Conservation (phyloP, 2,113 vertebrate species). For the Leucoraja erinaceus region DNA sequence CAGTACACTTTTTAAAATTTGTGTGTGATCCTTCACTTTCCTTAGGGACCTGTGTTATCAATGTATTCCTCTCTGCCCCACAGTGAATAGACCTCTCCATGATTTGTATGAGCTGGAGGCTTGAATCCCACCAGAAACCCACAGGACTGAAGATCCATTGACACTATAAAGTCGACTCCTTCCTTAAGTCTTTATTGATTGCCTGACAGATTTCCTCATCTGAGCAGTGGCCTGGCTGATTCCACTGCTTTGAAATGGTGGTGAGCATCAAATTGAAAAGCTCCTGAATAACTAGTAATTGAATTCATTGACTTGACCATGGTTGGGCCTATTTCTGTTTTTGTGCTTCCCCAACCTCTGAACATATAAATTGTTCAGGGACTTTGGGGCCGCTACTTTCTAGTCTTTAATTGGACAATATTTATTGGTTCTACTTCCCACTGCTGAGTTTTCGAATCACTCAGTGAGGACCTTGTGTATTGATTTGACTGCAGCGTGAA, state of each 20-base stretch:
- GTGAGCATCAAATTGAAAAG: not conserved
- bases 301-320: not conserved
- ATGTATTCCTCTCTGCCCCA: not conserved
- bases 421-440: conserved; percentile 3
- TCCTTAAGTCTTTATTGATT: not conserved
- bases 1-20: not conserved
- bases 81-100: not conserved
- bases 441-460: not conserved
- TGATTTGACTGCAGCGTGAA: not conserved
- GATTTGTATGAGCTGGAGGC: not conserved
- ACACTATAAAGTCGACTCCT: not conserved
- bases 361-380: not conserved
- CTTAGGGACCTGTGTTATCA: not conserved
- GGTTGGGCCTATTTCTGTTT: not conserved
- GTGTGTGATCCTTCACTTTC: not conserved
- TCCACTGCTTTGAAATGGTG: not conserved
- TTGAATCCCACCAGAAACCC: not conserved
- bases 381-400: not conserved
- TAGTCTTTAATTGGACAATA: not conserved
- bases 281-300: not conserved
- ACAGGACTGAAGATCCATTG: not conserved
- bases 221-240: not conserved
- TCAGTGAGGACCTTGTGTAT: not conserved
- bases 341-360: not conserved
- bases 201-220: not conserved